phyloP scores from a whole-genome alignment of 2,797 vertebrate genomes.

The Semaprochilodus insignis region DNA sequence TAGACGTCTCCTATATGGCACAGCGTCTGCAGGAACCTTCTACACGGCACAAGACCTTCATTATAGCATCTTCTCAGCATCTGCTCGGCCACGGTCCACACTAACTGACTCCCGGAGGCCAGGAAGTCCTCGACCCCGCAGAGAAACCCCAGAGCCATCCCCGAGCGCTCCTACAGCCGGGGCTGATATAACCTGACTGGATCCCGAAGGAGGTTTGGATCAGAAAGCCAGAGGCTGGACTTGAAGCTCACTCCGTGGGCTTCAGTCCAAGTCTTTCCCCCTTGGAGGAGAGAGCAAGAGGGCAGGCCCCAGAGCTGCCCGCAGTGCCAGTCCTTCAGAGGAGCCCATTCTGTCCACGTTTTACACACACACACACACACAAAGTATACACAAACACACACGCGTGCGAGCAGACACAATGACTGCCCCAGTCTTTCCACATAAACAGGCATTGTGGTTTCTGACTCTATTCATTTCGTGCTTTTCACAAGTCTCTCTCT shows the following conservation, averaged over 20 bases:
- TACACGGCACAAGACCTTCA: slow-evolving; percentile 85
- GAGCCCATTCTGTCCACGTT: slow-evolving; percentile 50
- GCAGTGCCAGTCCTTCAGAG: slow-evolving; percentile 58
- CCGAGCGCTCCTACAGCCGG: slow-evolving; percentile 21
- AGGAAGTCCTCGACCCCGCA: slow-evolving; percentile 91
- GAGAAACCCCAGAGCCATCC: slow-evolving; percentile 87
- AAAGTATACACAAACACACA: slow-evolving; percentile 39
- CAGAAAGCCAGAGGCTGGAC: slow-evolving; percentile 77
- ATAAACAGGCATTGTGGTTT: slow-evolving; percentile 62
- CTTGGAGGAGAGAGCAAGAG: slow-evolving; percentile 66
- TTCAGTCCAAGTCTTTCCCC: slow-evolving; percentile 81
- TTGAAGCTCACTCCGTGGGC: slow-evolving; percentile 78
- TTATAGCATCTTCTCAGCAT: slow-evolving; percentile 88
- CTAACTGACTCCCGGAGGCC: slow-evolving; percentile 85
- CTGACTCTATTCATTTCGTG: slow-evolving; percentile 51
- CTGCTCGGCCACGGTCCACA: slow-evolving; percentile 89
- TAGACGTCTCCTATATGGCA: slow-evolving; percentile 88
- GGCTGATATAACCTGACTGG: slow-evolving; percentile 72
- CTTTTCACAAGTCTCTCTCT: slow-evolving; percentile 43
- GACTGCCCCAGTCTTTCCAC: slow-evolving; percentile 54
- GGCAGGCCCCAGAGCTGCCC: slow-evolving; percentile 71
- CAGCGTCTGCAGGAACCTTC: slow-evolving; percentile 87
- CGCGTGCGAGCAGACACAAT: slow-evolving; percentile 59
- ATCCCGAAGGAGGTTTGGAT: slow-evolving; percentile 70
- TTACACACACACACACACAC: slow-evolving; percentile 23